Percentiles rank a stretch among this genome's conserved stretches.
Conservation (phyloP, 1,140 invertebrate genomes). For the Drosophila watanabei region DNA sequence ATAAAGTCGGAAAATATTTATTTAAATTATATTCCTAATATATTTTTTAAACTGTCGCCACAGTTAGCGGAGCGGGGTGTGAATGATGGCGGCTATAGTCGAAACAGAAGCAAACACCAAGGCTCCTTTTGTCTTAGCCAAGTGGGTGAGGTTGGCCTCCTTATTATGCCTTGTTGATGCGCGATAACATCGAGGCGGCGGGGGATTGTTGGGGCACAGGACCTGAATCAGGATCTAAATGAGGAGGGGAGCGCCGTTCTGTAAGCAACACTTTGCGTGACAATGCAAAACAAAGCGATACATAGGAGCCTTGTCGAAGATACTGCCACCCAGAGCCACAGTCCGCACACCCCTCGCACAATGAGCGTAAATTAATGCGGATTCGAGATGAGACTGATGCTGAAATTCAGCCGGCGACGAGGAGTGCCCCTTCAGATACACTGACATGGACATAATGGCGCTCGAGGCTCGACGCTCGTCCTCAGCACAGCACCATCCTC, state of each 20-base stretch:
- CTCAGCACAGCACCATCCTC: constrained; percentile 3
- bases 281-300: constrained; percentile 58
- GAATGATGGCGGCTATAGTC: constrained; percentile 20
- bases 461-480: constrained; percentile 30
- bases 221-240: constrained; percentile 10
- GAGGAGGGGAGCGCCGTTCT: background rate
- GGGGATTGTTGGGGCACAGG: constrained; percentile 12
- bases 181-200: constrained; percentile 57
- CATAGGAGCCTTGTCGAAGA: constrained; percentile 49
- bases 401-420: constrained; percentile 24
- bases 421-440: constrained; percentile 42
- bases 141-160: constrained; percentile 53
- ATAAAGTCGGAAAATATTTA: background rate
- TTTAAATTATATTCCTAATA: too few relatives aligned
- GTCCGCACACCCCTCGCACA: constrained; percentile 41
- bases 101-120: constrained; percentile 19
- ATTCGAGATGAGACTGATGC: constrained; percentile 62
- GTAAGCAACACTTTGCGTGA: constrained; percentile 72
- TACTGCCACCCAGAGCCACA: constrained; percentile 16
- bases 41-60: background rate
- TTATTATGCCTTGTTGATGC: constrained; percentile 68
- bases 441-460: constrained; percentile 63
- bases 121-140: constrained; percentile 62
- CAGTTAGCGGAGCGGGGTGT: background rate
- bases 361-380: constrained; percentile 79